Evolutionary conservation across 1,140 invertebrate genomes (phyloP).

Genomic region (Papilio dardanus): DNA sequence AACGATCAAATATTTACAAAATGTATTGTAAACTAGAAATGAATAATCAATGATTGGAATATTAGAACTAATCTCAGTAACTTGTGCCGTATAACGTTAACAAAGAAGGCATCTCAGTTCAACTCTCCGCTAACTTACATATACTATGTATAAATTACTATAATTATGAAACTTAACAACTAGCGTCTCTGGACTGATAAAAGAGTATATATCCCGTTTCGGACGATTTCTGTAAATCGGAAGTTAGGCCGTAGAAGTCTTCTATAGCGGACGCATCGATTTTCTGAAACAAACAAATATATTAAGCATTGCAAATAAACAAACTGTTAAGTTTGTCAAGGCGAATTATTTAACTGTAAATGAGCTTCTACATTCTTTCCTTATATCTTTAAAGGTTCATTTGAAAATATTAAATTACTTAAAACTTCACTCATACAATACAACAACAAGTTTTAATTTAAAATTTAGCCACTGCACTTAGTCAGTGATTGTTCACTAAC

Average conservation of each 20-base stretch:
- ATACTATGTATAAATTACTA: slow-evolving; percentile 68
- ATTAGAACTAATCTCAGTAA: slow-evolving; percentile 69
- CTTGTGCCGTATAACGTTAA: slow-evolving; percentile 78
- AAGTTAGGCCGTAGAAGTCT: slow-evolving; percentile 99
- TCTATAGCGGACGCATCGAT: slow-evolving; percentile 99
- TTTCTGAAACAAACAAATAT: slow-evolving; percentile 93
- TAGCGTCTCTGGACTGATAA: slow-evolving; percentile 97
- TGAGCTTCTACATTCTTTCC: too few relatives aligned
- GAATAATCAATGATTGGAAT: slow-evolving; percentile 60
- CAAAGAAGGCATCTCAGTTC: slow-evolving; percentile 68
- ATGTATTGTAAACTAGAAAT: slow-evolving; percentile 66
- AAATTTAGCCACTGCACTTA: too few relatives aligned
- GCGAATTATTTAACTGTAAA: too few relatives aligned
- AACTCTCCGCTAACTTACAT: slow-evolving; percentile 62
- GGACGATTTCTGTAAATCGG: slow-evolving; percentile 98
- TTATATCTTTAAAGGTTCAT: too few relatives aligned
- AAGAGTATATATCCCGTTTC: slow-evolving; percentile 99
- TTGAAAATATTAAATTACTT: too few relatives aligned
- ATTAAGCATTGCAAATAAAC: too few relatives aligned
- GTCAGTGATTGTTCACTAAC: too few relatives aligned
- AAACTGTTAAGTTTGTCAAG: too few relatives aligned
- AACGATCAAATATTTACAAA: slow-evolving; percentile 73
- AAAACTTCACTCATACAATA: too few relatives aligned
- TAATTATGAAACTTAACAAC: slow-evolving; percentile 77
- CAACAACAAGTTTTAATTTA: too few relatives aligned